These are phyloP conservation scores for Ochropacha duplaris DNA, from an alignment of 2,888 invertebrate genomes.

Conservation along the genomic window DNA sequence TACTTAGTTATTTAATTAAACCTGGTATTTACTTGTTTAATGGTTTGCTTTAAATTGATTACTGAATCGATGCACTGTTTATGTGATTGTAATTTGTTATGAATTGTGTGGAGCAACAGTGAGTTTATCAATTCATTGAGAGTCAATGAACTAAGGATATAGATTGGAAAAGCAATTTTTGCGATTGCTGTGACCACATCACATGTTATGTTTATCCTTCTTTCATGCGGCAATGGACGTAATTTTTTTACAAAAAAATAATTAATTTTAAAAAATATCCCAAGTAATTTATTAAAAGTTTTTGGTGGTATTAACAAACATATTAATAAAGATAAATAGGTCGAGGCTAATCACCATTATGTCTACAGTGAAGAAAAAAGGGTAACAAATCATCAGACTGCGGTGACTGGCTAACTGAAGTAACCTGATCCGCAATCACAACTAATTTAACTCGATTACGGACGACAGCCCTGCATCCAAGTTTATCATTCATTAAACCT, in stretches of 20 bases:
- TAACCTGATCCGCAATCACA: slow-evolving; percentile 65
- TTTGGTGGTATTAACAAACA: no score
- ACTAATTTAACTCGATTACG: slow-evolving; percentile 68
- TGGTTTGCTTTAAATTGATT: background rate
- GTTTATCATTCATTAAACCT: background rate
- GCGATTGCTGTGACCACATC: no score
- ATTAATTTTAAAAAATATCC: no score
- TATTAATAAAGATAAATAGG: background rate
- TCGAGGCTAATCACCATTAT: background rate
- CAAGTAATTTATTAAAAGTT: no score
- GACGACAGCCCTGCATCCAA: slow-evolving; percentile 21
- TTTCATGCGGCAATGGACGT: no score
- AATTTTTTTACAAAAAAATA: no score
- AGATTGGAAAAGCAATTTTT: no score
- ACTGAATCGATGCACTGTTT: background rate
- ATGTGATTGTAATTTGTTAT: background rate
- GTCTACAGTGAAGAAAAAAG: slow-evolving; percentile 15
- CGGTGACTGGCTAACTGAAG: slow-evolving; percentile 42
- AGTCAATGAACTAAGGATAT: background rate
- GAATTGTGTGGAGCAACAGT: background rate
- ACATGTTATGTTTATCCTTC: no score
- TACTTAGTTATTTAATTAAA: background rate
- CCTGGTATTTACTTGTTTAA: background rate
- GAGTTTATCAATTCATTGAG: background rate
- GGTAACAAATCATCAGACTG: slow-evolving; percentile 41